Evolutionary conservation across 2,797 vertebrate genomes (phyloP).

Genomic region (Salarias fasciatus): DNA sequence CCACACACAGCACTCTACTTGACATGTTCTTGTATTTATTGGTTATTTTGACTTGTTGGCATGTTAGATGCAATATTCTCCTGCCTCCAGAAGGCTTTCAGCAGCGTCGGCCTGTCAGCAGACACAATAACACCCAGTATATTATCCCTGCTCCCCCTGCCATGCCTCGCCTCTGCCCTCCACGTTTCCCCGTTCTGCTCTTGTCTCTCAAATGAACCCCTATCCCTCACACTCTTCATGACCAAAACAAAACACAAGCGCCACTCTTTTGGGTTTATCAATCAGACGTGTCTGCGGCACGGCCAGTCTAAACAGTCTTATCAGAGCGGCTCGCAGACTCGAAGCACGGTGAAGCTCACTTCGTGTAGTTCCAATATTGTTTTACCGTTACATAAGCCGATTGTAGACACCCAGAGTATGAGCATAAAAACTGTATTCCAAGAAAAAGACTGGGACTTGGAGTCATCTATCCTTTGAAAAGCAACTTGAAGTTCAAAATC

Average conservation of each 20-base stretch:
- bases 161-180: neutral
- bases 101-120: neutral
- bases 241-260: slow-evolving; percentile 56
- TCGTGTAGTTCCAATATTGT: slow-evolving; percentile 12
- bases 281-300: slow-evolving; percentile 34
- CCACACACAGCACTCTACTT: too few relatives aligned
- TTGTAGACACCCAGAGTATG: neutral
- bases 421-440: neutral
- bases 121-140: neutral
- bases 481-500: too few relatives aligned
- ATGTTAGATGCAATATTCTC: too few relatives aligned
- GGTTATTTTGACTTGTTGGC: too few relatives aligned
- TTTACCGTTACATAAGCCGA: slow-evolving; percentile 16
- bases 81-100: too few relatives aligned
- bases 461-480: too few relatives aligned
- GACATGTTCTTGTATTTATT: too few relatives aligned
- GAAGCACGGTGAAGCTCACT: slow-evolving; percentile 27
- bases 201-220: slow-evolving; percentile 24
- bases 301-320: slow-evolving; percentile 69
- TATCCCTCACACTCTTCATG: slow-evolving; percentile 29
- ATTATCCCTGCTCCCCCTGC: slow-evolving; percentile 19
- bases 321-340: slow-evolving; percentile 46
- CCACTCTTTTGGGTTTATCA: slow-evolving; percentile 1
- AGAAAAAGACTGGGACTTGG: neutral
- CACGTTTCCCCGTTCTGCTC: slow-evolving; percentile 3